A percentile compares a stretch with the other conserved stretches of the same genome.
Evolutionary conservation across 2,113 vertebrate species (phyloP).

Genomic region (Engystomops pustulosus): DNA sequence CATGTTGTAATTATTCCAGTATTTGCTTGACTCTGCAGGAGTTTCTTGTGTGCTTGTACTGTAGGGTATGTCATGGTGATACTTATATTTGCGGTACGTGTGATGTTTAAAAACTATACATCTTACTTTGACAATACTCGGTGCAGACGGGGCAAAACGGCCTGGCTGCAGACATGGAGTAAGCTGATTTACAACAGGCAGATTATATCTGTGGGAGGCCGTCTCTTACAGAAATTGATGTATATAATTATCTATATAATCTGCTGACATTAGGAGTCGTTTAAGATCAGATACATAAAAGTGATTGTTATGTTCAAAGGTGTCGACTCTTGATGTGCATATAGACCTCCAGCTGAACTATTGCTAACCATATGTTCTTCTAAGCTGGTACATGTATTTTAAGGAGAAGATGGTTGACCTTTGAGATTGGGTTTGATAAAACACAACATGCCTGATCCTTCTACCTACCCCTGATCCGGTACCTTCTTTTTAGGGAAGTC

Average conservation of each 20-base stretch:
- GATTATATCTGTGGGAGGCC: not conserved
- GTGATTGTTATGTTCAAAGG: not conserved
- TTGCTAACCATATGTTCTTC: no score
- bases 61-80: not conserved
- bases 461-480: no score
- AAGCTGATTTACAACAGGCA: constrained; percentile 5
- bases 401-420: no score
- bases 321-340: not conserved
- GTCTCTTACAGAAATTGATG: constrained; percentile 5
- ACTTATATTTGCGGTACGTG: constrained; percentile 5
- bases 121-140: not conserved
- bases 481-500: no score
- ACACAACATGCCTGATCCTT: no score
- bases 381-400: no score
- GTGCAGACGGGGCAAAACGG: not conserved
- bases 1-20: constrained; percentile 10
- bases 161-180: constrained; percentile 4
- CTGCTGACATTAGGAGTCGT: not conserved
- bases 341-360: not conserved
- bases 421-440: no score
- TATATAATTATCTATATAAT: constrained; percentile 29
- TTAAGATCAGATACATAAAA: constrained; percentile 9
- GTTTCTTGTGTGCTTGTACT: not conserved
- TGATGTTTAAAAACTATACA: not conserved
- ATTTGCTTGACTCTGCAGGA: not conserved